These are phyloP conservation scores for Anabas testudineus DNA, from an alignment of 2,797 vertebrate species.

Conservation along the genomic window DNA sequence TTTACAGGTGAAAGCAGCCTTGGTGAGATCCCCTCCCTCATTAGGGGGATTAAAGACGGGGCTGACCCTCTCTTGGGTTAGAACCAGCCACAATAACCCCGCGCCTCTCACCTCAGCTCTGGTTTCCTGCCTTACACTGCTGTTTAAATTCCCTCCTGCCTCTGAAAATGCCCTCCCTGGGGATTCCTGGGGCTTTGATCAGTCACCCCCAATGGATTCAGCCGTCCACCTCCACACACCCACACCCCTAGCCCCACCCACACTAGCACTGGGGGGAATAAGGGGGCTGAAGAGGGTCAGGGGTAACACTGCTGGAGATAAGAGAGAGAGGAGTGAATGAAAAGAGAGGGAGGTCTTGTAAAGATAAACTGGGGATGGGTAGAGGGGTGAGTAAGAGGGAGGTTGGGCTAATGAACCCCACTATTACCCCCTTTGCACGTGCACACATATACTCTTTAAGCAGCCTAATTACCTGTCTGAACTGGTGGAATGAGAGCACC, in stretches of 20 bases:
- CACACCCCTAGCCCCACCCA: slow-evolving; percentile 52
- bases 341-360: slow-evolving; percentile 67
- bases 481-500: slow-evolving; percentile 65
- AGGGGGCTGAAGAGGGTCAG: slow-evolving; percentile 58
- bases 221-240: slow-evolving; percentile 47
- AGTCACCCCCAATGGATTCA: slow-evolving; percentile 52
- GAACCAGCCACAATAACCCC: slow-evolving; percentile 66
- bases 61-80: slow-evolving; percentile 52
- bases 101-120: slow-evolving; percentile 62
- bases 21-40: slow-evolving; percentile 66
- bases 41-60: slow-evolving; percentile 74
- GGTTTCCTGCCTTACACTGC: slow-evolving; percentile 66
- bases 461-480: slow-evolving; percentile 78
- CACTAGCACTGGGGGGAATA: slow-evolving; percentile 40
- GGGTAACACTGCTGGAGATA: slow-evolving; percentile 66
- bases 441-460: slow-evolving; percentile 45
- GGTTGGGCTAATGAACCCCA: slow-evolving; percentile 71
- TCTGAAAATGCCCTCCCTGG: slow-evolving; percentile 68
- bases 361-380: slow-evolving; percentile 70
- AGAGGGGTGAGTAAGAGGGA: slow-evolving; percentile 60
- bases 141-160: slow-evolving; percentile 71
- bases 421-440: slow-evolving; percentile 40
- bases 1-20: slow-evolving; percentile 72
- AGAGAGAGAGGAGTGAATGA: slow-evolving; percentile 65
- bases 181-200: slow-evolving; percentile 73